Conservation (phyloP, 2,888 invertebrate genomes). For the Clunio marinus region DNA sequence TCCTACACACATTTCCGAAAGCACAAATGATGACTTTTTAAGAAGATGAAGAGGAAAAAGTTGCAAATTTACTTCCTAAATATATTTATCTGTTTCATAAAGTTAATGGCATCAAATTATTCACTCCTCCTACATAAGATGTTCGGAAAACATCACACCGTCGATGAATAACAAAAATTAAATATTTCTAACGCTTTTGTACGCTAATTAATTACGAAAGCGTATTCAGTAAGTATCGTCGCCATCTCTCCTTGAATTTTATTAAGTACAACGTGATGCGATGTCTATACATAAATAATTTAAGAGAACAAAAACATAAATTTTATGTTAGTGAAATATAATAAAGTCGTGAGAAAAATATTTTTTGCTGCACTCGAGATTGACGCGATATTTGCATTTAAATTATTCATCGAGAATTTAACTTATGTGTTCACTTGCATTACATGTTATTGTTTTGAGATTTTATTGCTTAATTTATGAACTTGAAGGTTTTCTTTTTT, state of each 20-base stretch:
- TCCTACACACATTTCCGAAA: too few species aligned
- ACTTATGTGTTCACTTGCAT: slow-evolving; percentile 19
- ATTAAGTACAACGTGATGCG: too few species aligned
- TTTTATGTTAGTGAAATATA: background rate
- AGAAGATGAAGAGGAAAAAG: too few species aligned
- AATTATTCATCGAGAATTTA: background rate
- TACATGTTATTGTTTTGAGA: slow-evolving; percentile 1
- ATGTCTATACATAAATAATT: slow-evolving; percentile 4
- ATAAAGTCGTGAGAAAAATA: slow-evolving; percentile 6
- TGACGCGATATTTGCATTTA: background rate
- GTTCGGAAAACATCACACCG: background rate
- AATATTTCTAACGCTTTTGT: background rate
- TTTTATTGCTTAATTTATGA: slow-evolving; percentile 4
- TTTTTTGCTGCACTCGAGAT: background rate
- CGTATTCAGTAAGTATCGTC: background rate
- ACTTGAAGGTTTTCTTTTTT: too few species aligned
- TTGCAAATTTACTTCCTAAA: slow-evolving; percentile 9
- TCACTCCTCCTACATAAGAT: background rate
- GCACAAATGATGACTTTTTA: too few species aligned
- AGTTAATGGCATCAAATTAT: background rate
- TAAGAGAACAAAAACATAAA: too few species aligned
- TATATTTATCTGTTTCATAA: background rate
- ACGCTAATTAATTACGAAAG: slow-evolving; percentile 17
- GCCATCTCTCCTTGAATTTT: slow-evolving; percentile 4
- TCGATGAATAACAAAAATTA: background rate